A percentile compares a stretch with the other conserved stretches of the same genome.
Evolutionary conservation across 1,140 invertebrate genomes (phyloP).

Genomic region (Melitaea cinxia): DNA sequence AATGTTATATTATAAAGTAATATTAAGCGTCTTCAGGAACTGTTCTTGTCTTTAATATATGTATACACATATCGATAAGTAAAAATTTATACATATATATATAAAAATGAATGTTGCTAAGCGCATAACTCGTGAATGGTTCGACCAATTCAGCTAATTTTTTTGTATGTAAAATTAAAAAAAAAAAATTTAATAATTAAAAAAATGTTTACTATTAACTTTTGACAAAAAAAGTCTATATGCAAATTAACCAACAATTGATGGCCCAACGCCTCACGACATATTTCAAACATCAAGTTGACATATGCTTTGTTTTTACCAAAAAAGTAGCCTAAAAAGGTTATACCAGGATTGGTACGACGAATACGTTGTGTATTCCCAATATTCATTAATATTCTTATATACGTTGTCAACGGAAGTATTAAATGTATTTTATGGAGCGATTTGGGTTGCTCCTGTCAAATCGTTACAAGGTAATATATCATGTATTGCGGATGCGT

Average conservation of each 20-base stretch:
- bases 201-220: no score
- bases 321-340: background rate
- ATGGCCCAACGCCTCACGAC: slow-evolving; percentile 44
- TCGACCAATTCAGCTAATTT: no score
- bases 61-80: no score
- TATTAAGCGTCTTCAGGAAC: no score
- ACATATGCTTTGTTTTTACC: slow-evolving; percentile 26
- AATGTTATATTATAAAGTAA: no score
- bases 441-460: slow-evolving; percentile 33
- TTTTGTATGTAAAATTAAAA: no score
- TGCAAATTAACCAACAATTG: slow-evolving; percentile 57
- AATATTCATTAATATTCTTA: slow-evolving; percentile 15
- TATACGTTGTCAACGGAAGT: slow-evolving; percentile 24
- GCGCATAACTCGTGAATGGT: no score
- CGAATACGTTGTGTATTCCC: background rate
- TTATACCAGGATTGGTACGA: background rate
- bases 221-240: no score
- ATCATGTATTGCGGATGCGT: slow-evolving; percentile 36
- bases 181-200: no score
- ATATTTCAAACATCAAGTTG: slow-evolving; percentile 44
- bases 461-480: slow-evolving; percentile 34
- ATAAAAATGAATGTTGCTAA: no score
- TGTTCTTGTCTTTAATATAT: no score
- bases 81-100: no score
- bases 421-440: slow-evolving; percentile 35